Evolutionary conservation across 2,888 invertebrate genomes (phyloP).

Genomic region (Acrobasis suavella): DNA sequence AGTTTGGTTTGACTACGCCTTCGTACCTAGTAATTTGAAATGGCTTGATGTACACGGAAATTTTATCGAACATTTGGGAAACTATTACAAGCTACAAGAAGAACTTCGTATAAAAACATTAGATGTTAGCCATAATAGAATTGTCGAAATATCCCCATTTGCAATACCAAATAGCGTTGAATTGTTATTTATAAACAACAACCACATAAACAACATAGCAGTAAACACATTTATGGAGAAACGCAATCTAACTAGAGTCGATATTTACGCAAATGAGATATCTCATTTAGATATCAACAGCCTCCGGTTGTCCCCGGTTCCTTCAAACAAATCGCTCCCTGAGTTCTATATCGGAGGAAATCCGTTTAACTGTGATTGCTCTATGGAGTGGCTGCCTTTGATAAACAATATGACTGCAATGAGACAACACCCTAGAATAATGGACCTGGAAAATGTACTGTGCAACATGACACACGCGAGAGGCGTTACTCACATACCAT

Average conservation of each 20-base stretch:
- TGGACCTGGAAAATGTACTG: slow-evolving; percentile 93
- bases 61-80: slow-evolving; percentile 92
- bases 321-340: slow-evolving; percentile 88
- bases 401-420: slow-evolving; percentile 93
- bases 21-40: slow-evolving; percentile 93
- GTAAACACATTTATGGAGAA: slow-evolving; percentile 94
- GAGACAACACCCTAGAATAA: slow-evolving; percentile 92
- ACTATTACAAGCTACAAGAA: slow-evolving; percentile 92
- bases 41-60: slow-evolving; percentile 96
- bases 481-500: slow-evolving; percentile 88
- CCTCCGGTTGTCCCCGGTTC: slow-evolving; percentile 88
- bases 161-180: slow-evolving; percentile 94
- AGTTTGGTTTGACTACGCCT: slow-evolving; percentile 96
- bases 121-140: slow-evolving; percentile 94
- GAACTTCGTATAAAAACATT: slow-evolving; percentile 91
- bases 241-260: slow-evolving; percentile 91
- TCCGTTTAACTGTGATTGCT: slow-evolving; percentile 96
- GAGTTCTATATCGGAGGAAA: slow-evolving; percentile 96
- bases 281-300: slow-evolving; percentile 92
- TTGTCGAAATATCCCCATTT: slow-evolving; percentile 89
- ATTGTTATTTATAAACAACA: slow-evolving; percentile 93
- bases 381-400: slow-evolving; percentile 96
- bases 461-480: slow-evolving; percentile 93
- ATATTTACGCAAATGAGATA: slow-evolving; percentile 94
- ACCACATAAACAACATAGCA: slow-evolving; percentile 90